Evolutionary conservation across 1,140 invertebrate species (phyloP), one percentile per base, ranked within the genome.

Genomic region (Drusus annulatus): DNA sequence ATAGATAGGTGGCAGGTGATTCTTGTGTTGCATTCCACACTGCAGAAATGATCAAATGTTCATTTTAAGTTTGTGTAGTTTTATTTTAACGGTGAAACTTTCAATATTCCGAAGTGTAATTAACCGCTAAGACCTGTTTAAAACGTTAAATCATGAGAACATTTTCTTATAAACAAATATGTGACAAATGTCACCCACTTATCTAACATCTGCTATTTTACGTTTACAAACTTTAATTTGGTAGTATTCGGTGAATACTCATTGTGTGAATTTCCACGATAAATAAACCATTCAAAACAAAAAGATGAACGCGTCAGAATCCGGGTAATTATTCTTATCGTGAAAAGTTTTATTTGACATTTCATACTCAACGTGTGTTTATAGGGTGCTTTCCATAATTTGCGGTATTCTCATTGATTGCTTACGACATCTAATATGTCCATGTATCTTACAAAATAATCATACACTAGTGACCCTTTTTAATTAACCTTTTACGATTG

Each of bases 241-340:
- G 28, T 31, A 58, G 17, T 15, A 58, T 76, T 62, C 23, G 21
- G 8, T 13, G 19, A 54, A 56, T 76, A 84, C 52, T 78, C 5
- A 25, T 68, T 68, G 76, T 65, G 36, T 78, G 52, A 52, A 19
- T 31, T 19, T 71, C 13, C 23, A 21, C 25, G 7, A 51, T 71
- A 23, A 25, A 21, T 54, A 71, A 21, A 71, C 7, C 36, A 25
- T 17, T 28, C 19, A 52, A 71, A 56, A 60, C 17, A 19, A 19
- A 63, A 93, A 86, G 84, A 94, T 94, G 93, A 94, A 94, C 91
- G 92, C 93, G 87, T 94, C 93, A 86, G 93, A 95, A 91, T 93
- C 94, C 91, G 94, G 94, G 93, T 94, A 94, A 93, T 54, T 80
- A 76, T 78, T 15, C 65, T 5, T 28, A 25, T 58, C n/a, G 45